Evolutionary conservation across 2,888 invertebrate species (phyloP).

Genomic region (Pollenia amentaria): DNA sequence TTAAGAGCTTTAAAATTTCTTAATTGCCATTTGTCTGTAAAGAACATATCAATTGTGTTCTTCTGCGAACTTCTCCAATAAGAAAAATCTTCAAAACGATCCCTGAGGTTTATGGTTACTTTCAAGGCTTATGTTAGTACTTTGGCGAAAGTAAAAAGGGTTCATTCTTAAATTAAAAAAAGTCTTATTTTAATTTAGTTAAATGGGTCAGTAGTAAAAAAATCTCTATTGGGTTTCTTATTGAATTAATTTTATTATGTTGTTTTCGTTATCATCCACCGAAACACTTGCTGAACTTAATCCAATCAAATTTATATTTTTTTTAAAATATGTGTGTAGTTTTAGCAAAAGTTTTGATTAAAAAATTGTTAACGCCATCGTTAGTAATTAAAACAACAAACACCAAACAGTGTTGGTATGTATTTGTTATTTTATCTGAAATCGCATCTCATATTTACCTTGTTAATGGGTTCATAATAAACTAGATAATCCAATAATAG

Average conservation of each 20-base stretch:
- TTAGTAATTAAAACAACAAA: not conserved
- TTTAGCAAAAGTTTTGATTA: not conserved
- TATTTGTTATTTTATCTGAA: not conserved
- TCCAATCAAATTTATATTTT: conserved; percentile 20
- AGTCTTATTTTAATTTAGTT: no score
- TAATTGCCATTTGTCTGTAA: no score
- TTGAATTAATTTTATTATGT: not conserved
- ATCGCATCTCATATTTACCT: conserved; percentile 52
- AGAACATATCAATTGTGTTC: no score
- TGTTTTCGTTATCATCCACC: not conserved
- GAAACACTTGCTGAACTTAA: conserved; percentile 1
- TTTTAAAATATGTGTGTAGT: not conserved
- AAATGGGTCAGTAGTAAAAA: not conserved
- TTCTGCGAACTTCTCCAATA: no score
- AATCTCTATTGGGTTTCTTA: not conserved
- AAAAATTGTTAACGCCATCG: conserved; percentile 27
- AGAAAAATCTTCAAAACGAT: no score
- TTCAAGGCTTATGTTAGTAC: no score
- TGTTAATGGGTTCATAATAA: conserved; percentile 37
- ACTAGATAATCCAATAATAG: conserved; percentile 55
- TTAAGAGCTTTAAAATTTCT: no score
- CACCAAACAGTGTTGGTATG: not conserved
- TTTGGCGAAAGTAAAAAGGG: no score
- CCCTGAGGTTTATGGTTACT: no score
- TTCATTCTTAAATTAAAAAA: no score